Base-by-base conservation (phyloP, 2,113 vertebrate species). In the Hymenochirus boettgeri region DNA sequence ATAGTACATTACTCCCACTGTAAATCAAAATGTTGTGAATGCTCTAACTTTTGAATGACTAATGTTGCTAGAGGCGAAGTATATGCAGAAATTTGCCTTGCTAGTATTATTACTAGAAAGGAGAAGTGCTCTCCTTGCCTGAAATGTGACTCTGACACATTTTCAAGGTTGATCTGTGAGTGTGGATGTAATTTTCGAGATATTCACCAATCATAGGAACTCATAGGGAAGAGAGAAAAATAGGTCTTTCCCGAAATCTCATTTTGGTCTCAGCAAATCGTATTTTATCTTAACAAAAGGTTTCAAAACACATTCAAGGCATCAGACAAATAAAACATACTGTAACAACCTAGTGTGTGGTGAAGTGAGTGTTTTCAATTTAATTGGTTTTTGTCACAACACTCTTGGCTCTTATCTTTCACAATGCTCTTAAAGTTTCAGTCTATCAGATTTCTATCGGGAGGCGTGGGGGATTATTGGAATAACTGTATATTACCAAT, bases 81-180 rank as follows among this genome's bases (percentile, higher is more conserved):
- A 33, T 47, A 12, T 22, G 37, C 24, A 54, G 23, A 63, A 51
- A 54, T 63, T 26, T 52, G 52, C 25, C 23, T 17, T 15, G 2
- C 10, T 22, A 22, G 17, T 29, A 52, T 23, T 45, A 25, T 15
- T 15, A 27, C 37, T 13, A 18, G 46, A 64, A 64, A 64, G 62
- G 51, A 56, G 46, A 37, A 56, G 39, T 19, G 21, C 33, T 52
- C 31, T 21, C 50, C 8, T 15, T 10, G 31, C 23, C 37, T 62
- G 45, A 64, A 64, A 64, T 56, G 52, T 56, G 52, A 21, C 62
- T 64, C 19, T 9, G 52, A 42, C 53, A 55, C 42, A 15, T 18
- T 35, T 56, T 64, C 52, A 64, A 64, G 62, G 62, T 56, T 64
- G 62, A 64, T 64, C 52, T 19, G 52, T 47, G 62, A 64, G 62